Base-by-base conservation (phyloP, 1,140 invertebrate genomes). In the Calycopis cecrops region DNA sequence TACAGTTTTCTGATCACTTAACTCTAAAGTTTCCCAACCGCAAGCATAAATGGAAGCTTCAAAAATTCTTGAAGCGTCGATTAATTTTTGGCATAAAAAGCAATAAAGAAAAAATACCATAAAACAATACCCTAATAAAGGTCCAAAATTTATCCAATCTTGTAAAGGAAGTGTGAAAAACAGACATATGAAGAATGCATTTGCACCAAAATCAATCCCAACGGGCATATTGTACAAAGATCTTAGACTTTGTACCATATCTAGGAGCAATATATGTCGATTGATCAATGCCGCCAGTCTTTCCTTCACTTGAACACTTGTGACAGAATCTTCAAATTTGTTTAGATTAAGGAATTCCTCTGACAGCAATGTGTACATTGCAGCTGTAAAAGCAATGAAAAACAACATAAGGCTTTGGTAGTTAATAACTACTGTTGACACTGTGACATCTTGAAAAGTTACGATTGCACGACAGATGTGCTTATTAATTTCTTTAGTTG, bases 31-130 rank as follows among this genome's bases (percentile, higher is more conserved):
- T 56, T 87, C 79, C 83, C 83, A 87, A 0, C 81, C 81, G 54
- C 83, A 87, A 14, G 70, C 62, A 48, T 87, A 87, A 0, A 87
- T 65, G 0, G 78, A 63, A n/a, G 48, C 62, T 35, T 76, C 77
- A 40, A 82, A 85, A 6, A 35, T 9, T 48, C 84, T 75, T 4
- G 79, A 69, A 8, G 75, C 71, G 54, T 80, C 73, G 6, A 71
- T 76, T 42, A 87, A 52, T n/a, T 60, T 63, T 40, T 85, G 81
- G 51, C 81, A 72, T 2, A 82, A 59, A 33, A 75, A 81, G 59
- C 79, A 84, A 55, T 85, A 87, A 6, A 85, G 59, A 62, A 85
- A 85, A 53, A 79, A 85, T 4, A 77, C 68, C 2, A 80, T 28
- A 51, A 79, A 77, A 35, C 78, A 77, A 38, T 80, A 84, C 3